Conservation (phyloP, 1,140 invertebrate species). For the Drosophila lacertosa region DNA sequence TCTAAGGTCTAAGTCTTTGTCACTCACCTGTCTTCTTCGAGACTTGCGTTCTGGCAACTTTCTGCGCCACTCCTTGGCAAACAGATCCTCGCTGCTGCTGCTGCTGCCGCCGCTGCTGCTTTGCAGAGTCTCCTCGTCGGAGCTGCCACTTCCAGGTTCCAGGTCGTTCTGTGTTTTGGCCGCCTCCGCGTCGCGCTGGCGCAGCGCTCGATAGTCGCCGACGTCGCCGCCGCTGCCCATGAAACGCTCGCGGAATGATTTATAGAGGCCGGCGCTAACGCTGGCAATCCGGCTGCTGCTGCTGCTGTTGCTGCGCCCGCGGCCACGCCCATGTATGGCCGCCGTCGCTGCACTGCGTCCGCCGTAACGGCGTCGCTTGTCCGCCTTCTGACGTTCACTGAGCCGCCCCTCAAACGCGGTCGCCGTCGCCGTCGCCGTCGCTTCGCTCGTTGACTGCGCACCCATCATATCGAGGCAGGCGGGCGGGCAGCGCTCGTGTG, state of each 20-base stretch:
- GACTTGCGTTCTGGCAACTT: constrained; percentile 25
- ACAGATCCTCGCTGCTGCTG: constrained; percentile 68
- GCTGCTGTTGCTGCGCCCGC: no score
- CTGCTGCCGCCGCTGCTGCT: constrained; percentile 32
- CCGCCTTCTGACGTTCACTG: constrained; percentile 20
- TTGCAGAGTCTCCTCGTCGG: constrained; percentile 32
- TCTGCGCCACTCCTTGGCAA: constrained; percentile 47
- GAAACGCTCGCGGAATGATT: constrained; percentile 65
- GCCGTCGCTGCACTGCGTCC: constrained; percentile 44
- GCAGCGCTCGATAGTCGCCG: constrained; percentile 47
- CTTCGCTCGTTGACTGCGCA: constrained; percentile 32
- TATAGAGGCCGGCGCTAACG: constrained; percentile 58
- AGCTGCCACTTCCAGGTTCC: constrained; percentile 50
- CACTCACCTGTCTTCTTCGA: constrained; percentile 55
- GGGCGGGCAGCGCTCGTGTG: constrained; percentile 64
- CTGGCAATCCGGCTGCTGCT: constrained; percentile 55
- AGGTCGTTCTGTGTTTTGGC: constrained; percentile 13
- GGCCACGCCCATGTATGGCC: constrained; percentile 41
- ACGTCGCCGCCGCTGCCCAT: constrained; percentile 39
- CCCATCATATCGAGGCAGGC: constrained; percentile 63
- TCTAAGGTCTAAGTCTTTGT: not conserved
- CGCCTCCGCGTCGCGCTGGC: constrained; percentile 56
- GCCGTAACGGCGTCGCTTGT: constrained; percentile 39
- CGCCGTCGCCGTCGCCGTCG: constrained; percentile 13
- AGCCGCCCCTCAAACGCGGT: not conserved